Percentiles rank a stretch among this genome's conserved stretches.
Conservation (phyloP, 2,113 vertebrate genomes). For the Podiceps cristatus region DNA sequence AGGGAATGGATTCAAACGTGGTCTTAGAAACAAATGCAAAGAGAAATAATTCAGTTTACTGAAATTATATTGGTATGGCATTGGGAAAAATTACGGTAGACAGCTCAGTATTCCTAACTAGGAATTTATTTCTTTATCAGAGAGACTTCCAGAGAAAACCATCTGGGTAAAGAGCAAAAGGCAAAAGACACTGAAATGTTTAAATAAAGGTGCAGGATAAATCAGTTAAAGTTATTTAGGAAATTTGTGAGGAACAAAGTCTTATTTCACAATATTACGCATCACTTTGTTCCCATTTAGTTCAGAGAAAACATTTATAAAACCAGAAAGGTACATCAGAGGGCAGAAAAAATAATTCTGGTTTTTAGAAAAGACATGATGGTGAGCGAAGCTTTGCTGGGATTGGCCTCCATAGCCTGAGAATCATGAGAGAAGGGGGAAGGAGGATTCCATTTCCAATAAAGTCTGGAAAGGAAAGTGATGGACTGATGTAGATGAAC, state of each 20-base stretch:
- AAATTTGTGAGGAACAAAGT: background rate
- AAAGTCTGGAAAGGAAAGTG: background rate
- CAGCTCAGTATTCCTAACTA: background rate
- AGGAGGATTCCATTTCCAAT: background rate
- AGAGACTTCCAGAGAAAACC: background rate
- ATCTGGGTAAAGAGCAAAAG: background rate
- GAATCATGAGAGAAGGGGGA: background rate
- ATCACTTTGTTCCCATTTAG: background rate
- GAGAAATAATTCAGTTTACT: background rate
- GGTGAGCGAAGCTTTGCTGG: background rate
- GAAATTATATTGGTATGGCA: background rate
- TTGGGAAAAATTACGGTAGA: background rate
- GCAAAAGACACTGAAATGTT: background rate
- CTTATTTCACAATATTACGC: background rate
- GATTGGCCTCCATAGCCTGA: background rate
- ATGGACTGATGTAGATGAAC: background rate
- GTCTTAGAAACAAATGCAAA: background rate
- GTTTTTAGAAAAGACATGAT: background rate
- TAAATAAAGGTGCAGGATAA: background rate
- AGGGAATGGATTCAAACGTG: background rate
- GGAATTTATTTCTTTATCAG: background rate
- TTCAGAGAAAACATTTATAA: background rate
- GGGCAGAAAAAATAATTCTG: background rate
- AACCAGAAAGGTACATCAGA: background rate
- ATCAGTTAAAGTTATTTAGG: background rate